phyloP scores from a whole-genome alignment of 1,140 invertebrate genomes.

The Diorhabda carinulata region DNA sequence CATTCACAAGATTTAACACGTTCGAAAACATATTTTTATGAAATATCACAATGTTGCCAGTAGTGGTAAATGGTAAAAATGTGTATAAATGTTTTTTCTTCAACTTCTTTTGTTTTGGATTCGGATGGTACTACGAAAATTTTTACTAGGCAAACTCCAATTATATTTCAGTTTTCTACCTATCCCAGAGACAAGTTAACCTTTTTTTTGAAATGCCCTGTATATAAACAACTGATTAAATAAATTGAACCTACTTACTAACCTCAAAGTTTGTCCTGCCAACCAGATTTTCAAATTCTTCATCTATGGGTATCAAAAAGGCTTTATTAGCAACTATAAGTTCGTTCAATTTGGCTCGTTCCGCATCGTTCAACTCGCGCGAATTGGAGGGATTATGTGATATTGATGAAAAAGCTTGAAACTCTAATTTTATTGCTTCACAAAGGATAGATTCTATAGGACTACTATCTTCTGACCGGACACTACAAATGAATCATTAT shows the following conservation, averaged over 20 bases:
- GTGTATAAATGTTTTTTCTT: too few relatives aligned
- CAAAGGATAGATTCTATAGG: slow-evolving; percentile 77
- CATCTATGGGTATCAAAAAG: slow-evolving; percentile 73
- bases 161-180: too few relatives aligned
- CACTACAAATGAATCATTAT: background rate
- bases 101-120: too few relatives aligned
- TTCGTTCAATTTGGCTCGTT: slow-evolving; percentile 77
- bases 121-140: too few relatives aligned
- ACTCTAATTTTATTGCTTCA: slow-evolving; percentile 80
- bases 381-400: slow-evolving; percentile 54
- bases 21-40: too few relatives aligned
- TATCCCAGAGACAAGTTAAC: too few relatives aligned
- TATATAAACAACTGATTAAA: too few relatives aligned
- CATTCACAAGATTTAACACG: too few relatives aligned
- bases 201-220: too few relatives aligned
- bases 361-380: slow-evolving; percentile 74
- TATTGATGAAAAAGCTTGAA: slow-evolving; percentile 63
- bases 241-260: background rate
- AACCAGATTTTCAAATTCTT: slow-evolving; percentile 64
- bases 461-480: background rate
- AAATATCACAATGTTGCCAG: too few relatives aligned
- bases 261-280: slow-evolving; percentile 61
- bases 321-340: slow-evolving; percentile 80
- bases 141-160: too few relatives aligned
- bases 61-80: too few relatives aligned